Conservation (phyloP, 2,113 vertebrate species). For the Cranoglanis bouderius region DNA sequence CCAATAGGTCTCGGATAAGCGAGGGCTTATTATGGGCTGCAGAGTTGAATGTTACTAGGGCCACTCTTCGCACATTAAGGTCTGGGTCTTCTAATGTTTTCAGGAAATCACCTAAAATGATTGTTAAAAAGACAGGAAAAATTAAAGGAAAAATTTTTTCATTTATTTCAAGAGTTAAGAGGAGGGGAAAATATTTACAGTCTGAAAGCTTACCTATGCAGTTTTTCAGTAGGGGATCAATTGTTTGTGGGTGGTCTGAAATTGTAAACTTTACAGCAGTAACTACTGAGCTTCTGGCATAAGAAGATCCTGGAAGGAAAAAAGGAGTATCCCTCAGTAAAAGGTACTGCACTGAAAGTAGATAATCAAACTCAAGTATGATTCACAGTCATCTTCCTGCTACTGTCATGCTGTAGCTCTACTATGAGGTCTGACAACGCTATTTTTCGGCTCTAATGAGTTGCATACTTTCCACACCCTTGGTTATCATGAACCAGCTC, state of each 20-base stretch:
- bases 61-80: conserved; percentile 94
- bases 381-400: neutral
- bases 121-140: neutral
- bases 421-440: neutral
- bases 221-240: conserved; percentile 95
- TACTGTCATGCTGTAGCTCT: neutral
- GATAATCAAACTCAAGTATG: neutral
- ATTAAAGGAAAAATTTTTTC: neutral
- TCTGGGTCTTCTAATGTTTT: conserved; percentile 98
- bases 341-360: neutral
- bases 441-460: neutral
- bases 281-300: conserved; percentile 96
- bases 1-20: conserved; percentile 94
- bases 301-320: conserved; percentile 84
- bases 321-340: neutral
- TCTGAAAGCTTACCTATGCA: conserved; percentile 84
- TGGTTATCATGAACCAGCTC: neutral
- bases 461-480: neutral
- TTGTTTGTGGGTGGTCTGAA: conserved; percentile 96
- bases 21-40: conserved; percentile 98
- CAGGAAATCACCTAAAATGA: conserved; percentile 88
- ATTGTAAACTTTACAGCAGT: conserved; percentile 99
- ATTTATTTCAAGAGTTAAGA: neutral
- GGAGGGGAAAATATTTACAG: neutral
- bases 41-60: conserved; percentile 96